phyloP scores from a whole-genome alignment of 2,113 vertebrate genomes.

The Callipepla squamata region DNA sequence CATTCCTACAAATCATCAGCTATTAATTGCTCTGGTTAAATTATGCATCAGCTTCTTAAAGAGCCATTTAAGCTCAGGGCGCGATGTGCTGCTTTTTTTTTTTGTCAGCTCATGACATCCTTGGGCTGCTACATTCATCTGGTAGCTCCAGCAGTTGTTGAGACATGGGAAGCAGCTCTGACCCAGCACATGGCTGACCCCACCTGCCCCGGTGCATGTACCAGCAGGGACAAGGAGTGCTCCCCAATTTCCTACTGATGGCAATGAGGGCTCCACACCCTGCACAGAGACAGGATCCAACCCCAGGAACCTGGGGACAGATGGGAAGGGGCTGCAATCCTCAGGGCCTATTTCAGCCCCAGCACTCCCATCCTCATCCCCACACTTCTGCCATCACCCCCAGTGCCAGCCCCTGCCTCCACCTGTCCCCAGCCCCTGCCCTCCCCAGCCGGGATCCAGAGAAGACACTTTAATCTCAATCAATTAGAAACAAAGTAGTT shows the following conservation, averaged over 20 bases:
- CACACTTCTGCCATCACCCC: neutral
- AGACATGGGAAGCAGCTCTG: neutral
- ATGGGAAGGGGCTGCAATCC: neutral
- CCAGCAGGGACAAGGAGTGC: neutral
- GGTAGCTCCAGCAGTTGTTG: neutral
- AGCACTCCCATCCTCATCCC: accelerated
- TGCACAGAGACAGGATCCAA: neutral
- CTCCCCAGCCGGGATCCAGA: neutral
- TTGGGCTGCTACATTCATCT: constrained; percentile 19
- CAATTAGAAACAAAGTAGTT: constrained; percentile 74
- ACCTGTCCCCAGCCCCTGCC: neutral
- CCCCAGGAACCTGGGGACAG: accelerated
- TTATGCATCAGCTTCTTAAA: constrained; percentile 59
- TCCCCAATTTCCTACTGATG: neutral
- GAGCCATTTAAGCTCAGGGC: constrained; percentile 8
- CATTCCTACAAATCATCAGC: neutral
- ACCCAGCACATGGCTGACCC: neutral
- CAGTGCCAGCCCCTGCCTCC: neutral
- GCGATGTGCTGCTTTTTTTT: neutral
- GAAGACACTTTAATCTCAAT: constrained; percentile 75
- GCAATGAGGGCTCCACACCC: neutral
- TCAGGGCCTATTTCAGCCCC: accelerated
- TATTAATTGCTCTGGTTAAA: constrained; percentile 43
- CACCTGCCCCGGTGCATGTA: no score
- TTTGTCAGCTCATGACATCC: neutral